Conservation (phyloP, 2,797 vertebrate species). For the Gymnopithys bicolor region DNA sequence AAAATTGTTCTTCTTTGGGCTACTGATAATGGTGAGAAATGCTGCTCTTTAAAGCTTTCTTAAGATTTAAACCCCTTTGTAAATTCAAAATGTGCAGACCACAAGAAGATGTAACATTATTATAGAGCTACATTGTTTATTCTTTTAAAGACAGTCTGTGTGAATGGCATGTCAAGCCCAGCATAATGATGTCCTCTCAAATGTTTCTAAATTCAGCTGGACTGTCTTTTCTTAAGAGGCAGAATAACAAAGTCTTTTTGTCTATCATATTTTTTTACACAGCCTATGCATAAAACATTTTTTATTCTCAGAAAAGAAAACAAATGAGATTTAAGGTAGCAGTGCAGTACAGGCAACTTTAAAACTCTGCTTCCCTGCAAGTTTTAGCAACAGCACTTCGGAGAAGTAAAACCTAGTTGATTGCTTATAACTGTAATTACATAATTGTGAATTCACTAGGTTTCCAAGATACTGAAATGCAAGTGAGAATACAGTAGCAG, state of each 20-base stretch:
- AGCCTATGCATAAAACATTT: not conserved
- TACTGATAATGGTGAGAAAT: not conserved
- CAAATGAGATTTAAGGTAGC: not conserved
- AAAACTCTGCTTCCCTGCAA: not conserved
- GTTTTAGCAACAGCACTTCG: not conserved
- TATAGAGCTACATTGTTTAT: not conserved
- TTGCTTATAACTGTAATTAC: not conserved
- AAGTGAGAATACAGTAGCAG: not conserved
- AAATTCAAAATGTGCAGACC: not conserved
- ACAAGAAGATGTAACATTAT: not conserved
- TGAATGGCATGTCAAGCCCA: not conserved
- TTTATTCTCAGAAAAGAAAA: not conserved
- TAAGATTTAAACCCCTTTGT: not conserved
- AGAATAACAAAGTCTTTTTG: not conserved
- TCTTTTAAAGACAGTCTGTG: not conserved
- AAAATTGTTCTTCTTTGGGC: not conserved
- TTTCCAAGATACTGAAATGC: not conserved
- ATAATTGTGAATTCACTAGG: not conserved
- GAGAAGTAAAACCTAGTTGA: not conserved
- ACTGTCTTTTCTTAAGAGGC: not conserved
- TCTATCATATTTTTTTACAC: not conserved
- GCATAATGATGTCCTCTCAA: not conserved
- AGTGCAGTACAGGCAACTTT: not conserved
- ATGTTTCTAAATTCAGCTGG: not conserved
- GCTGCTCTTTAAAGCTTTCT: not conserved